Percentiles rank a stretch among this genome's conserved stretches.
These are phyloP conservation scores for Aphaenogaster floridana DNA, from an alignment of 1,140 invertebrate species.

Conservation along the genomic window DNA sequence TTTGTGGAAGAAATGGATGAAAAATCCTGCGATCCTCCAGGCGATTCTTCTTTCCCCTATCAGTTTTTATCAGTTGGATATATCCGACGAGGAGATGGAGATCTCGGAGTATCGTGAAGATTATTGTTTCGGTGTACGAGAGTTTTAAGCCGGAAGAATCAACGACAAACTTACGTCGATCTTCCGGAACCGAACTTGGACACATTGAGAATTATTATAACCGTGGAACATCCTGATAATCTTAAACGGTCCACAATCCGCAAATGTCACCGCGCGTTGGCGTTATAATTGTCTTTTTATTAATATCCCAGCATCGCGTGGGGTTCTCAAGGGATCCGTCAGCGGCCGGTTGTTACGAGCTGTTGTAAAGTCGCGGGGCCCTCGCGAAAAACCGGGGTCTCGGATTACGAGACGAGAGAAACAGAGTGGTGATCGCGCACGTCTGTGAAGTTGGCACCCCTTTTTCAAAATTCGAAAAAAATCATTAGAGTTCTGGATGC, in stretches of 20 bases:
- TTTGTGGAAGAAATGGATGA: not conserved
- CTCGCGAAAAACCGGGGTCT: slow-evolving; percentile 3
- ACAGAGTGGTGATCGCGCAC: slow-evolving; percentile 3
- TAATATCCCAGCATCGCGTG: not conserved
- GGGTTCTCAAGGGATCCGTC: not conserved
- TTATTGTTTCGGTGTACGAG: not conserved
- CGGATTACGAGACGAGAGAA: slow-evolving; percentile 33
- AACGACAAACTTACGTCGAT: not conserved
- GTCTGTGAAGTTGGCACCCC: no score
- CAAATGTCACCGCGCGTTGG: not conserved
- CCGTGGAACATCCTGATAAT: not conserved
- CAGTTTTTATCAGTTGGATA: not conserved
- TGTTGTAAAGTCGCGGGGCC: slow-evolving; percentile 13
- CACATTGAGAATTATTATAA: not conserved
- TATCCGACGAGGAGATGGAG: not conserved
- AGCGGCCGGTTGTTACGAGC: slow-evolving; percentile 4
- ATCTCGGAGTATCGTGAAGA: not conserved
- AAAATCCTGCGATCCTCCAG: not conserved
- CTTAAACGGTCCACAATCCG: not conserved
- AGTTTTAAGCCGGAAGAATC: not conserved
- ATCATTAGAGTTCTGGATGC: no score
- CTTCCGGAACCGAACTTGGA: not conserved
- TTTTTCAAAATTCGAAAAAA: no score
- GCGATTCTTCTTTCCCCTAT: not conserved
- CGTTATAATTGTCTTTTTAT: slow-evolving; percentile 34